Base-by-base conservation (phyloP, 2,888 invertebrate species). In the Eumerus sabulonum region DNA sequence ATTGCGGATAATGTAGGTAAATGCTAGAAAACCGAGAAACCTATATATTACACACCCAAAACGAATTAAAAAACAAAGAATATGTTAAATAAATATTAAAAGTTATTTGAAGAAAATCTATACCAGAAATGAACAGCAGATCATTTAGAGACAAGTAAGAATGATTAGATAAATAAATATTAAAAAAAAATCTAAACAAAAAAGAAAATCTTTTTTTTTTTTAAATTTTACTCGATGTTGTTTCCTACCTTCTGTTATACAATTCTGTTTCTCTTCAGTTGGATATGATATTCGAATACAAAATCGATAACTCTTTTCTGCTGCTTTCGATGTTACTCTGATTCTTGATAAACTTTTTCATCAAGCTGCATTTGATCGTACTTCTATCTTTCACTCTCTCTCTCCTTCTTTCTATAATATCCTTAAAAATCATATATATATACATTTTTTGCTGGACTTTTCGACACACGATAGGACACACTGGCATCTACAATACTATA, bases 241-340 rank as follows among this genome's bases (percentile, higher is more conserved):
- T 35, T 72, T 51, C 51, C 14, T 45, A 19, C 56, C 57, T 40
- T 56, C 13, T 14, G n/a, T 53, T 53, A 54, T 42, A n/a, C n/a
- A 36, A 17, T 27, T 53, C 54, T 56, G 18, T 45, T 53, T 18
- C 48, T 48, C 38, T 59, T 56, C 16, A 51, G 45, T 62, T 60
- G 19, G 27, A 19, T 13, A 53, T 42, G 18, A 54, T 14, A 48
- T 64, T 2, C 2, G n/a, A 17, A 17, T 17, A 27, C 14, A 9
- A 54, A 64, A 68, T 17, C 45, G 13, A 56, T 27, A 38, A 44
- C n/a, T 59, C 53, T 70, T 60, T 40, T 48, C 51, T 47, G 68
- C 72, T 57, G 72, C 72, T 72, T 72, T 72, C 57, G 72, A 64
- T 72, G 72, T 72, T 57, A 53, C 57, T 64, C 54, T 47, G 14